A percentile compares a stretch with the other conserved stretches of the same genome.
phyloP scores from a whole-genome alignment of 2,888 invertebrate species.

The Drosophila kambysellisi region DNA sequence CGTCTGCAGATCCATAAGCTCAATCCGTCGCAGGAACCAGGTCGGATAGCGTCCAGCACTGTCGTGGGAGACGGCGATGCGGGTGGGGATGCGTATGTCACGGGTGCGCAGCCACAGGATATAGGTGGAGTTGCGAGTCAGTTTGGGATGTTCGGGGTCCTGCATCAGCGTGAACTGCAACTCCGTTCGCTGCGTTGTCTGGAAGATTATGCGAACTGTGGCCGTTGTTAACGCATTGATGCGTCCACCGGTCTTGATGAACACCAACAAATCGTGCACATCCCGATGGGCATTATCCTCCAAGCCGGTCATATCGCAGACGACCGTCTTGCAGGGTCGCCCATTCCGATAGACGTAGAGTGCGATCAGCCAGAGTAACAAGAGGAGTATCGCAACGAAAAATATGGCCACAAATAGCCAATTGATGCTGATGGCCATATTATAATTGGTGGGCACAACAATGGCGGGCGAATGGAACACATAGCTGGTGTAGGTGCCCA shows the following conservation, averaged over 20 bases:
- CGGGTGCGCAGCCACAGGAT: slow-evolving; percentile 50
- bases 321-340: slow-evolving; percentile 29
- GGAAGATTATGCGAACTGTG: slow-evolving; percentile 47
- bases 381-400: accelerated
- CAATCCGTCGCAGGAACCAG: slow-evolving; percentile 54
- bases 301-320: slow-evolving; percentile 39
- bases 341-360: slow-evolving; percentile 18
- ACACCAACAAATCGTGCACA: slow-evolving; percentile 58
- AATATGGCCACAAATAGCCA: background rate
- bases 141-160: slow-evolving; percentile 48
- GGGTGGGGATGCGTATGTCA: slow-evolving; percentile 61
- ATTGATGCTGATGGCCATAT: background rate
- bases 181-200: slow-evolving; percentile 24
- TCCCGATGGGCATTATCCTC: slow-evolving; percentile 25
- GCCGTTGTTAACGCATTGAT: slow-evolving; percentile 56
- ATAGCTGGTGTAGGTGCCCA: slow-evolving; percentile 67
- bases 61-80: slow-evolving; percentile 50
- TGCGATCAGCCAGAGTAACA: slow-evolving; percentile 1
- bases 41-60: slow-evolving; percentile 62
- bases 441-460: slow-evolving; percentile 16
- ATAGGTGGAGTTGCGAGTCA: slow-evolving; percentile 50
- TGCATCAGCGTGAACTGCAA: slow-evolving; percentile 45
- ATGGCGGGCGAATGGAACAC: slow-evolving; percentile 30
- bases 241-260: slow-evolving; percentile 57
- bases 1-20: slow-evolving; percentile 55